Evolutionary conservation across 1,140 invertebrate genomes (phyloP).

Genomic region (Brachionus paranguensis): DNA sequence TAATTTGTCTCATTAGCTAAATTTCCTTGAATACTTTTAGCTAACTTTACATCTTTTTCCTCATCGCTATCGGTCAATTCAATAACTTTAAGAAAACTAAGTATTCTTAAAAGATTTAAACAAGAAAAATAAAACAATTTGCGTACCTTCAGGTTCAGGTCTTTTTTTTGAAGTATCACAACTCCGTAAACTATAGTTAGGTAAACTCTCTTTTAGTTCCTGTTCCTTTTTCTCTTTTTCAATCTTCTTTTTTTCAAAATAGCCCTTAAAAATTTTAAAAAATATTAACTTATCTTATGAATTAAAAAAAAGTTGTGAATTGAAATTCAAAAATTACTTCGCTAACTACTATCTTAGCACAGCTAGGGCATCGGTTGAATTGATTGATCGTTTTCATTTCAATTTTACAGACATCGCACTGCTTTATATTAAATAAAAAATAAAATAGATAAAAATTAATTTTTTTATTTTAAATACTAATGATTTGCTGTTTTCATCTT

Average conservation of each 20-base stretch:
- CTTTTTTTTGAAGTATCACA: background rate
- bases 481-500: background rate
- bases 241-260: constrained; percentile 1
- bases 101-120: background rate
- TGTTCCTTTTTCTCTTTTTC: background rate
- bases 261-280: background rate
- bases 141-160: constrained; percentile 7
- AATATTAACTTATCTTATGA: background rate
- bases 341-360: background rate
- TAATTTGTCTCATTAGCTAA: background rate
- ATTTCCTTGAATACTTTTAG: background rate
- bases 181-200: background rate
- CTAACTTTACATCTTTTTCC: background rate
- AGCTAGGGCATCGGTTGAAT: background rate
- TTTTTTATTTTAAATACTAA: background rate
- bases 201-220: background rate
- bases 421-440: background rate
- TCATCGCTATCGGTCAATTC: constrained; percentile 4
- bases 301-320: background rate
- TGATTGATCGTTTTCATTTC: background rate
- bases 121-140: background rate
- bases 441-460: background rate
- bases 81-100: background rate
- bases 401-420: background rate
- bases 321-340: background rate